A percentile compares a stretch with the other conserved stretches of the same genome.
These are phyloP conservation scores for Epsilonema sp. DNA, from an alignment of 2,888 invertebrate species.

Conservation along the genomic window DNA sequence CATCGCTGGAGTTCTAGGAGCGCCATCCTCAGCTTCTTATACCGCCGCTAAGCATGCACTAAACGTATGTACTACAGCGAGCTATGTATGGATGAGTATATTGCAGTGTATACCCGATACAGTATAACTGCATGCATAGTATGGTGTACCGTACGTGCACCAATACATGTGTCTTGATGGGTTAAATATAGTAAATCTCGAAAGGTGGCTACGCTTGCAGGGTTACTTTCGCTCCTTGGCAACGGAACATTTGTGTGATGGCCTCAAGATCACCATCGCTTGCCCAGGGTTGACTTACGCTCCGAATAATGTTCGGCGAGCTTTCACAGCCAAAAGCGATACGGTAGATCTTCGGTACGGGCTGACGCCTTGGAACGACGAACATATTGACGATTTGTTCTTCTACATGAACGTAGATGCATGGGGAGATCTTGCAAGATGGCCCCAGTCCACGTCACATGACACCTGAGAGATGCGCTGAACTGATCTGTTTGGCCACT, in stretches of 20 bases:
- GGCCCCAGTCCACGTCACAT: neutral
- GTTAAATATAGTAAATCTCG: too few relatives aligned
- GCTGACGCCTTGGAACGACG: too few relatives aligned
- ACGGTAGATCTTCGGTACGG: neutral
- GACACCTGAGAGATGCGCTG: neutral
- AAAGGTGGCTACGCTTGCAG: neutral
- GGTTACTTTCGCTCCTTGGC: neutral
- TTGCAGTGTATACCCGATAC: too few relatives aligned
- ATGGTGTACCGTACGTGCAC: too few relatives aligned
- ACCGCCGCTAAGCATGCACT: constrained; percentile 54
- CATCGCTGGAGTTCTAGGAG: constrained; percentile 46
- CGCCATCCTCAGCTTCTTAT: constrained; percentile 32
- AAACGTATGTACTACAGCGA: constrained; percentile 37
- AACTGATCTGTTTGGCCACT: neutral
- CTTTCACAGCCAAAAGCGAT: neutral
- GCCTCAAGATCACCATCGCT: neutral
- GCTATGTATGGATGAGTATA: too few relatives aligned
- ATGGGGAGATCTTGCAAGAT: neutral
- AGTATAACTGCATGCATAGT: too few relatives aligned
- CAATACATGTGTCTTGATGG: too few relatives aligned
- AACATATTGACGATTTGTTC: too few relatives aligned
- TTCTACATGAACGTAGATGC: neutral
- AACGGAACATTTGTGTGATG: neutral
- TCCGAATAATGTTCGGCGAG: neutral
- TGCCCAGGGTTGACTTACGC: neutral